Base-by-base conservation (phyloP, 2,113 vertebrate species). In the Pao palembangensis region DNA sequence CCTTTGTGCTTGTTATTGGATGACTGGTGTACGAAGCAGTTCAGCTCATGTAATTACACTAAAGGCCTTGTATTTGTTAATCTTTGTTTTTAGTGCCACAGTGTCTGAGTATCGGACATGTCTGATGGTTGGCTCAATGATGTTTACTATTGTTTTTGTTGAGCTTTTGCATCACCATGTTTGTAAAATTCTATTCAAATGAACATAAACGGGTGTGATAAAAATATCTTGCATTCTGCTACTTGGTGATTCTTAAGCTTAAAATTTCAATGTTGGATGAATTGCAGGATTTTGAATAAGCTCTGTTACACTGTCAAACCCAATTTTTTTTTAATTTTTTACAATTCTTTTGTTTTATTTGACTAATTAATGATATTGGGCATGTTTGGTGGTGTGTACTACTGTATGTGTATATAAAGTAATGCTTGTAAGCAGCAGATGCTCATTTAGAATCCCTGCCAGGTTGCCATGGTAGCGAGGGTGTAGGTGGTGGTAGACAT, bases 391-490 rank as follows among this genome's bases (percentile, higher is more conserved):
- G 52, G 41, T 50, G 43, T 55, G 44, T 46, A 25, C 38, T 46
- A 25, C 38, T 69, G 28, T 73, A 64, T 66, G 31, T 67, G 28
- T 66, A 51, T 69, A 12, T 52, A 14, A 12, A 7, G 71, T 78
- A 3, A 60, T 72, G 54, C 59, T 83, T 79, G 61, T 69, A 81
- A 76, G 76, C 70, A 85, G 69, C 87, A 88, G 85, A 89, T 89
- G 86, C 79, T 84, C 71, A 69, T 79, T 58, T 70, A 55, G 44
- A 79, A 56, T 76, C 55, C 69, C 53, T 80, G 81, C 84, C 85
- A 87, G 70, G 81, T 88, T 88, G 62, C 85, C 84, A 90, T 89
- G 77, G 87, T 63, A 88, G 86, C 77, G 50, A 69, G 51, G 59
- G 72, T 66, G 71, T 55, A 67, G 67, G 66, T 77, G 64, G 63